Evolutionary conservation across 2,888 invertebrate species (phyloP), one percentile per base, ranked within the genome.

Genomic region (Mylabris sibirica): DNA sequence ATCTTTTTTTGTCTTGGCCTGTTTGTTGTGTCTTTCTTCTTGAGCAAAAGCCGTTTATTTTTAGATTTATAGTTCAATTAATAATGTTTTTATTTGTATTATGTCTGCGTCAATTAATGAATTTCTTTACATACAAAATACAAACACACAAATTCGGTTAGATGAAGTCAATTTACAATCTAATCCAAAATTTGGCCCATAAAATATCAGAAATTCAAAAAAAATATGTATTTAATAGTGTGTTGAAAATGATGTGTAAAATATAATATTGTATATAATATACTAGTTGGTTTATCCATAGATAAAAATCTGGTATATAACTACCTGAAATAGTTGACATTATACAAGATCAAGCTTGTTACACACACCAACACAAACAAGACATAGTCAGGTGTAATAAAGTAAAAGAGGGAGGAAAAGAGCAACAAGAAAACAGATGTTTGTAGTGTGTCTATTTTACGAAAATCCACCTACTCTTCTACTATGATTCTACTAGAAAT

Each of bases 51-150:
- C 4, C 20, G 20, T 49, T 49, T 49, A 49, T 49, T 49, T 49
- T 49, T 49, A 49, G 20, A 49, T 49, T 49, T 49, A 49, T 20
- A 20, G 49, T 49, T 49, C 49, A 49, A 49, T 49, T 49, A 49
- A 49, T 9, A 49, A 30, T 30, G 8, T 30, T 49, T 8, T 49
- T 49, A 11, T 49, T 49, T 49, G 1, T 49, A 22, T 20, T 20
- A 22, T 49, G 41, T 49, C 2, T 49, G 49, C 49, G 49, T 49
- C 49, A 49, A 20, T 22, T 20, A 9, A 20, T 22, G 12, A 11
- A 20, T 20, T 11, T 20, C 11, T 20, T 20, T 17, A 44, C 17
- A 17, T 6, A 44, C 14, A 38, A 1, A 38, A 38, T 3, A 38
- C 17, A 17, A n/a, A 8, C 44, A 5, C n/a, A 44, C 44, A 17